A percentile compares a stretch with the other conserved stretches of the same genome.
These are phyloP conservation scores for Drosophila leonis DNA, from an alignment of 2,888 invertebrate genomes.

Conservation along the genomic window DNA sequence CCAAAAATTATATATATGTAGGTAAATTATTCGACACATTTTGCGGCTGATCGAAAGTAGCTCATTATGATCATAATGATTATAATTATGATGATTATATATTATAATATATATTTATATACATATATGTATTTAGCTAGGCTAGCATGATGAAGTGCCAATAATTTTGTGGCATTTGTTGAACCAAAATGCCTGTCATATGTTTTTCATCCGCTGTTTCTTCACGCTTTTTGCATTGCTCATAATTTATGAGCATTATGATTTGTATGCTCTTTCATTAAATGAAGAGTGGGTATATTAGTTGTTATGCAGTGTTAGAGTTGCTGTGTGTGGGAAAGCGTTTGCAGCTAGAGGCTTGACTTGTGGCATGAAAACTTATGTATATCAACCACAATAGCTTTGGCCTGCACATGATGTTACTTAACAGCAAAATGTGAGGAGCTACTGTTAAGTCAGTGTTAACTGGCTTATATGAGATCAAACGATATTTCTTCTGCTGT, in stretches of 20 bases:
- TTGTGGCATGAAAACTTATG: not conserved
- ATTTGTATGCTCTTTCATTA: not conserved
- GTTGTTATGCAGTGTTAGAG: not conserved
- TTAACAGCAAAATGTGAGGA: too few species aligned
- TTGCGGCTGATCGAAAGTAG: slow-evolving; percentile 36
- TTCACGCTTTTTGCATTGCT: not conserved
- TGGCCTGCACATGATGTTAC: too few species aligned
- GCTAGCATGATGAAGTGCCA: slow-evolving; percentile 53
- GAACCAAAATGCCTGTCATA: slow-evolving; percentile 36
- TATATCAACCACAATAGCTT: too few species aligned
- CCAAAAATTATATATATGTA: slow-evolving; percentile 29
- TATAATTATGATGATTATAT: slow-evolving; percentile 23
- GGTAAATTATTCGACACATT: slow-evolving; percentile 44
- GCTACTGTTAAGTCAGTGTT: too few species aligned
- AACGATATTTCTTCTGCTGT: too few species aligned
- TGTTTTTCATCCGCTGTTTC: slow-evolving; percentile 6
- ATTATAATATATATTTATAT: too few species aligned
- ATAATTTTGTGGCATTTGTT: slow-evolving; percentile 58
- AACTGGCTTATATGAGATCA: too few species aligned
- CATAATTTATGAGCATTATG: slow-evolving; percentile 32
- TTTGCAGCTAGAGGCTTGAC: not conserved
- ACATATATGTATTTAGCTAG: too few species aligned
- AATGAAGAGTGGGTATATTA: not conserved
- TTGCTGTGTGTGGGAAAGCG: not conserved
- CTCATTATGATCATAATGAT: slow-evolving; percentile 32